These are phyloP conservation scores for Osmoderma eremita DNA, from an alignment of 2,888 invertebrate species.

Conservation along the genomic window DNA sequence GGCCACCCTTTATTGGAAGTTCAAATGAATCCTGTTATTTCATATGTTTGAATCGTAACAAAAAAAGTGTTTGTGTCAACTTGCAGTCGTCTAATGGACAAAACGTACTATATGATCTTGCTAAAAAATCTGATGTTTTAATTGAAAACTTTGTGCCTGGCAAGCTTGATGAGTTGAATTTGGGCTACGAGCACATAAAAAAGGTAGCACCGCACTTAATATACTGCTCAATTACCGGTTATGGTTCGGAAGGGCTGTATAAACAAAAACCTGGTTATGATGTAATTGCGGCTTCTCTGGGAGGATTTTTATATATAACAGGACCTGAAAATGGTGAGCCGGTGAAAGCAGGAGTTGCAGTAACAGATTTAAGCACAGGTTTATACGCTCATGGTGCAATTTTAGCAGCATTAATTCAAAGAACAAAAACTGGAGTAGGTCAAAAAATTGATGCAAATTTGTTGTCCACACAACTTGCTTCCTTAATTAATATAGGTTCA, in stretches of 20 bases:
- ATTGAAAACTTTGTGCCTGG: conserved; percentile 96
- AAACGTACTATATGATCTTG: conserved; percentile 76
- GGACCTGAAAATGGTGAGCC: conserved; percentile 87
- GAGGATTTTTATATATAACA: conserved; percentile 89
- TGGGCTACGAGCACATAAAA: conserved; percentile 83
- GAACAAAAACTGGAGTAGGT: conserved; percentile 80
- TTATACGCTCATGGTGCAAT: conserved; percentile 95
- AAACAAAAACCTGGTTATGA: conserved; percentile 92
- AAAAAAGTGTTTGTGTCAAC: conserved; percentile 90
- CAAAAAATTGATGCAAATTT: conserved; percentile 95
- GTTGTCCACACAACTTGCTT: conserved; percentile 90
- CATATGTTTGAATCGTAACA: conserved; percentile 90
- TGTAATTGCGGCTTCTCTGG: conserved; percentile 92
- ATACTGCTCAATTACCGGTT: conserved; percentile 95
- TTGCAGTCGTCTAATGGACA: conserved; percentile 76
- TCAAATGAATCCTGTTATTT: conserved; percentile 82
- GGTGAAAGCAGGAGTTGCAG: conserved; percentile 90
- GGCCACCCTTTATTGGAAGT: conserved; percentile 80
- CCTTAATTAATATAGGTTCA: conserved; percentile 87
- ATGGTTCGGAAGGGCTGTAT: conserved; percentile 89
- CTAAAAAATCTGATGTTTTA: conserved; percentile 82
- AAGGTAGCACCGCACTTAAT: conserved; percentile 80
- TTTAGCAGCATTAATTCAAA: conserved; percentile 85
- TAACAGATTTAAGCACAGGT: conserved; percentile 93
- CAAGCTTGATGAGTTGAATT: conserved; percentile 76